These are phyloP conservation scores for Archips crataeganus DNA, from an alignment of 2,888 invertebrate species.

Conservation along the genomic window DNA sequence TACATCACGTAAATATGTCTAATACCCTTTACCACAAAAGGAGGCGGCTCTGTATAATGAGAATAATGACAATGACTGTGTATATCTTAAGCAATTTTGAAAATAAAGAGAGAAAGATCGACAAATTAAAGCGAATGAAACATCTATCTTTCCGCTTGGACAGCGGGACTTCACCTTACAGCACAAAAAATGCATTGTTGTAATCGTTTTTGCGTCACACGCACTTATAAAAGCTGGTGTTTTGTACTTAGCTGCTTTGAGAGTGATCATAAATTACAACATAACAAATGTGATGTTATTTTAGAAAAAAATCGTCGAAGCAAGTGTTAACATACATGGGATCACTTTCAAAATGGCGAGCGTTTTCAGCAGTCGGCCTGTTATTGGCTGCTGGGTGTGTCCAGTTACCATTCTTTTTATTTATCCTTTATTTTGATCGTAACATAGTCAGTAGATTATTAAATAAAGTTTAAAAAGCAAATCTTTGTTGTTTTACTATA, in stretches of 20 bases:
- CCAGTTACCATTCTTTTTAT: conserved; percentile 36
- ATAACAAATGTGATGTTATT: too few species aligned
- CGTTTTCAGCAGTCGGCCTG: conserved; percentile 19
- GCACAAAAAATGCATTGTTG: background rate
- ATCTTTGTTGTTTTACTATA: background rate
- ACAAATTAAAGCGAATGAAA: too few species aligned
- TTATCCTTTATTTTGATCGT: conserved; percentile 29
- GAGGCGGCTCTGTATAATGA: too few species aligned
- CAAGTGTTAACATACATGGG: background rate
- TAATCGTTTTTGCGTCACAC: background rate
- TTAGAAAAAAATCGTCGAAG: too few species aligned
- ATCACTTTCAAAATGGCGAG: conserved; percentile 17
- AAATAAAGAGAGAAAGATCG: too few species aligned
- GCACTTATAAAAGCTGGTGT: conserved; percentile 6
- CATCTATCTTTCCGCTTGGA: too few species aligned
- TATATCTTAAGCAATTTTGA: too few species aligned
- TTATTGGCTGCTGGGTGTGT: conserved; percentile 35
- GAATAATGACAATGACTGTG: too few species aligned
- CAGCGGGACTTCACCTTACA: too few species aligned
- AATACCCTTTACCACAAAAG: too few species aligned
- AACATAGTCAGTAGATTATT: conserved; percentile 27
- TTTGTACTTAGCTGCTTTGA: conserved; percentile 21
- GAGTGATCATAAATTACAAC: background rate
- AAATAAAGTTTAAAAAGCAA: conserved; percentile 16
- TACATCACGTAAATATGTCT: too few species aligned